These are phyloP conservation scores for Elmis aenea DNA, from an alignment of 2,888 invertebrate species.

Conservation along the genomic window DNA sequence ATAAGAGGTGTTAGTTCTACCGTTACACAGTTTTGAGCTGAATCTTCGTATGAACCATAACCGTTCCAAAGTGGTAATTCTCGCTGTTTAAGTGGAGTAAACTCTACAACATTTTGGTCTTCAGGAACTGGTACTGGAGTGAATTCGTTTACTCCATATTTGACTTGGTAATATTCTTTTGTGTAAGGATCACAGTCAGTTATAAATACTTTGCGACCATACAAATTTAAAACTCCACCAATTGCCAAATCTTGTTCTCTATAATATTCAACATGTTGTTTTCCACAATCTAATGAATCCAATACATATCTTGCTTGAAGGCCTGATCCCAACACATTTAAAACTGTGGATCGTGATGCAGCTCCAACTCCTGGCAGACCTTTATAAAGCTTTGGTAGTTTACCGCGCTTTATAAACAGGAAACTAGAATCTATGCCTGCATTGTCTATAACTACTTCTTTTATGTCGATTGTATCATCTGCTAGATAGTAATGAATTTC, in stretches of 20 bases:
- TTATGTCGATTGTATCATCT: slow-evolving; percentile 86
- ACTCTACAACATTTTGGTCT: slow-evolving; percentile 33
- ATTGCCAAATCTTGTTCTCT: slow-evolving; percentile 74
- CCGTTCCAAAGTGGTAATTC: slow-evolving; percentile 85
- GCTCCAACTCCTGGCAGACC: slow-evolving; percentile 49
- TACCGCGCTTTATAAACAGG: slow-evolving; percentile 69
- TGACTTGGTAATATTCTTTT: slow-evolving; percentile 68
- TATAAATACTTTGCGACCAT: slow-evolving; percentile 73
- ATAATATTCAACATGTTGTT: slow-evolving; percentile 50
- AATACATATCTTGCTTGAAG: slow-evolving; percentile 52
- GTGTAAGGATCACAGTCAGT: slow-evolving; percentile 84
- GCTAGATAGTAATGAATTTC: slow-evolving; percentile 80
- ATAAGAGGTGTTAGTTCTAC: slow-evolving; percentile 75
- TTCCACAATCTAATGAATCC: slow-evolving; percentile 55
- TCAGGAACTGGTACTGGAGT: slow-evolving; percentile 54
- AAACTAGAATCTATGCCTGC: slow-evolving; percentile 67
- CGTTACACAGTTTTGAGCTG: slow-evolving; percentile 78
- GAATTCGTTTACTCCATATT: slow-evolving; percentile 56
- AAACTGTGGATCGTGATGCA: slow-evolving; percentile 49
- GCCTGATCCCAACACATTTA: slow-evolving; percentile 60
- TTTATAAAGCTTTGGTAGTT: slow-evolving; percentile 66
- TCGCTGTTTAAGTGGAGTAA: slow-evolving; percentile 41
- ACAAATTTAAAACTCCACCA: slow-evolving; percentile 76
- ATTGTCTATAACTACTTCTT: slow-evolving; percentile 64
- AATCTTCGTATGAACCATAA: slow-evolving; percentile 84